phyloP scores from a whole-genome alignment of 2,113 vertebrate species.

The Phrynosoma blainvillii region DNA sequence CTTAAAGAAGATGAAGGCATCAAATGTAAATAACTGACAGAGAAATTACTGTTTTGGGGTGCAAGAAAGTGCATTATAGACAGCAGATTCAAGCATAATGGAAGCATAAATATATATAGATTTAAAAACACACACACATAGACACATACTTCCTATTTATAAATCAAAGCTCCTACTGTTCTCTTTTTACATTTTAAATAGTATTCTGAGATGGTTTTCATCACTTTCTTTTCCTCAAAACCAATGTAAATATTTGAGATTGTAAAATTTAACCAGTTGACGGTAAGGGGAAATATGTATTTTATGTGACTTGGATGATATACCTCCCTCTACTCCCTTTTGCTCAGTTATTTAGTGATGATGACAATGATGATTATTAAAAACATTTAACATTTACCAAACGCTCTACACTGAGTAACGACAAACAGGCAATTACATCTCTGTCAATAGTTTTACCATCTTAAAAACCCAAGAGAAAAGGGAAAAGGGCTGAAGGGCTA shows the following conservation, averaged over 20 bases:
- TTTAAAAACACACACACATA: constrained; percentile 22
- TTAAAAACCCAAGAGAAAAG: too few species aligned
- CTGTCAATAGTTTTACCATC: background rate
- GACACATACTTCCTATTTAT: constrained; percentile 57
- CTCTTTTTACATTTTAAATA: constrained; percentile 55
- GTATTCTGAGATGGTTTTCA: constrained; percentile 48
- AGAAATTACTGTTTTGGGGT: constrained; percentile 61
- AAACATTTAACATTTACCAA: background rate
- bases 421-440: background rate
- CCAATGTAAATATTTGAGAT: constrained; percentile 70
- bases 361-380: too few species aligned
- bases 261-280: constrained; percentile 62
- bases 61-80: constrained; percentile 58
- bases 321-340: background rate
- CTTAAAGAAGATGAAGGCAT: constrained; percentile 61
- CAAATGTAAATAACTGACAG: constrained; percentile 50
- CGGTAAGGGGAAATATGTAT: constrained; percentile 55
- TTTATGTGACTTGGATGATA: constrained; percentile 51
- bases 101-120: constrained; percentile 39
- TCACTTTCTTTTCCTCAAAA: constrained; percentile 26
- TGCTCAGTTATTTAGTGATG: background rate
- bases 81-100: constrained; percentile 49
- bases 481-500: too few species aligned
- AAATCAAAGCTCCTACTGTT: constrained; percentile 58
- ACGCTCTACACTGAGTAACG: background rate